Conservation (phyloP, 2,113 vertebrate genomes). For the Pipa parva region DNA sequence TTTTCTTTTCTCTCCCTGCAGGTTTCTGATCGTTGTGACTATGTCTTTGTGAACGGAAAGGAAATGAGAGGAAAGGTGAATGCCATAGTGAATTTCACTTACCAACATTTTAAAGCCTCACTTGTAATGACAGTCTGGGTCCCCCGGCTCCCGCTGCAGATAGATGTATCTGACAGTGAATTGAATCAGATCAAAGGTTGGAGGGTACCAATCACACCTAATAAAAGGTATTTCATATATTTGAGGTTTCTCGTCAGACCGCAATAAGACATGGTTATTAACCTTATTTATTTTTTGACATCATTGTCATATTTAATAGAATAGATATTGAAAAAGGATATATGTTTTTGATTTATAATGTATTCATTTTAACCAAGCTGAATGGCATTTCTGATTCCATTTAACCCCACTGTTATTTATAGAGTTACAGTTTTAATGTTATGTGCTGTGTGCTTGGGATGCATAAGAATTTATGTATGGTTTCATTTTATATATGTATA, state of each 20-base stretch:
- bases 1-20: slow-evolving; percentile 46
- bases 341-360: no score
- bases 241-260: not conserved
- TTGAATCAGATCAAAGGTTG: slow-evolving; percentile 92
- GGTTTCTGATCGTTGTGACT: slow-evolving; percentile 92
- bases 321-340: no score
- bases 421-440: no score
- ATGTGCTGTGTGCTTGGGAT: no score
- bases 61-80: slow-evolving; percentile 84
- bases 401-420: no score
- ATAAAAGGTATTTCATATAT: slow-evolving; percentile 70
- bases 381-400: no score
- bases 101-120: slow-evolving; percentile 82
- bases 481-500: no score
- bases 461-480: no score
- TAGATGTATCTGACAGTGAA: slow-evolving; percentile 87
- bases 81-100: slow-evolving; percentile 81
- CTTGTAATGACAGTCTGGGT: slow-evolving; percentile 87
- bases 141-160: slow-evolving; percentile 83
- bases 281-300: not conserved
- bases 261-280: not conserved
- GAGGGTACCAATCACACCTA: slow-evolving; percentile 81
- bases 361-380: no score
- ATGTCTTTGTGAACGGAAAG: slow-evolving; percentile 89
- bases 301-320: not conserved